Evolutionary conservation across 1,140 invertebrate species (phyloP), one percentile per base, ranked within the genome.

Genomic region (Caenorhabditis briggsae): DNA sequence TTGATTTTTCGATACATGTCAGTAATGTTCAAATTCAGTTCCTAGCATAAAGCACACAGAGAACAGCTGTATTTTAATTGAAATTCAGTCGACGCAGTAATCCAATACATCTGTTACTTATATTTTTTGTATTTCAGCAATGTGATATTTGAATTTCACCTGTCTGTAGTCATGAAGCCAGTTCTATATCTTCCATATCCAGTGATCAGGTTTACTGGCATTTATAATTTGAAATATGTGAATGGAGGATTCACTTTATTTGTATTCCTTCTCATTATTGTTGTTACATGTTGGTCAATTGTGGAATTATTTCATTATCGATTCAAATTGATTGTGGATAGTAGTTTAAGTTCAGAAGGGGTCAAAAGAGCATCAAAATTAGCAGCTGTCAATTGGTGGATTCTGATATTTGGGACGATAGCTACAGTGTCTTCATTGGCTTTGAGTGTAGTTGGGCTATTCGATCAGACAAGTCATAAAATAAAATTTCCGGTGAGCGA

Each of bases 211-310:
- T 61, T 61, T 25, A 25, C 59, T 23, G 59, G 59, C 0, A 61
- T 61, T 14, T 61, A 61, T 23, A 25, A 23, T 25, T 11, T 61
- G 23, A 8, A 14, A 2, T 61, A 20, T 61, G 11, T 61, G 0
- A 61, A 61, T 12, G 59, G 59, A 11, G 59, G 59, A 23, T 25
- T 61, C 23, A 61, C 59, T 25, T 61, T 61, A 11, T 61, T 61
- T 23, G 14, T 61, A 12, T 61, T 61, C 25, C 59, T 61, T 0
- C 59, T 61, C 8, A 61, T 61, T 20, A 61, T 61, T 25, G 59
- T 33, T 61, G 59, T 61, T 1, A 61, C 59, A 11, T 61, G 59
- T 61, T 61, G 59, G 59, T 61, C 59, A 61, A 61, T 61, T 61
- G 23, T 61, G 11, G 59, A 61, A 61, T 14, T 61, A 25, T 61